These are phyloP conservation scores for Diachasma alloeum DNA, from an alignment of 1,140 invertebrate species.

Conservation along the genomic window DNA sequence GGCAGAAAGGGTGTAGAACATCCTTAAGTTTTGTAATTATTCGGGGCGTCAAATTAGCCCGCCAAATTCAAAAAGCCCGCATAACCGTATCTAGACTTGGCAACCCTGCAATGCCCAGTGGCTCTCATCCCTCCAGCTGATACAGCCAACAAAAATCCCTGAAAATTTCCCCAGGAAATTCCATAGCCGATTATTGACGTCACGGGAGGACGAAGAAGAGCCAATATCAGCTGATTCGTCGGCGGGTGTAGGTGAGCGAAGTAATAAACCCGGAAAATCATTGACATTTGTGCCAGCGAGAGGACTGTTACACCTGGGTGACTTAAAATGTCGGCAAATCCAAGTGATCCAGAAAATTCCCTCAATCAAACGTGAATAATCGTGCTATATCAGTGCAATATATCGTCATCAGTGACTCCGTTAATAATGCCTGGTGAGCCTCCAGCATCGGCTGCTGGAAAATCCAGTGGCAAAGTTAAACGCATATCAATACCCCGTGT, in stretches of 20 bases:
- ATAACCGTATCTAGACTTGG: too few species aligned
- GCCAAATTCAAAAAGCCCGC: too few species aligned
- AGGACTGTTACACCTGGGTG: background rate
- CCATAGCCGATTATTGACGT: background rate
- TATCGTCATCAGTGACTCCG: too few species aligned
- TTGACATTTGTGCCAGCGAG: background rate
- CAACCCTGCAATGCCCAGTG: background rate
- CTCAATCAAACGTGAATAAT: background rate
- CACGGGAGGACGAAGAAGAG: background rate
- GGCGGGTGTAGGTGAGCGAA: background rate
- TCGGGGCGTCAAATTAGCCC: too few species aligned
- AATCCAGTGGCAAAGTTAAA: slow-evolving; percentile 58
- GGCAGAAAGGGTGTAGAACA: too few species aligned
- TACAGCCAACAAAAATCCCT: too few species aligned
- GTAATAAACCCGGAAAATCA: background rate
- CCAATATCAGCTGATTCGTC: background rate
- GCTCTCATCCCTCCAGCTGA: background rate
- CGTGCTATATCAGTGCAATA: too few species aligned
- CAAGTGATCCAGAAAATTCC: background rate
- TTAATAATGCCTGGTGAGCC: slow-evolving; percentile 57
- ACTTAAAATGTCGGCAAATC: background rate
- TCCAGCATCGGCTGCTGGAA: slow-evolving; percentile 46
- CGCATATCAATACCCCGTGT: slow-evolving; percentile 63
- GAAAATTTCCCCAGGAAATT: too few species aligned
- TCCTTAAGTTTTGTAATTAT: too few species aligned